Percentiles rank a stretch among this genome's conserved stretches.
These are phyloP conservation scores for Antechinus stuartii DNA, from an alignment of 2,113 vertebrate genomes.

Conservation along the genomic window DNA sequence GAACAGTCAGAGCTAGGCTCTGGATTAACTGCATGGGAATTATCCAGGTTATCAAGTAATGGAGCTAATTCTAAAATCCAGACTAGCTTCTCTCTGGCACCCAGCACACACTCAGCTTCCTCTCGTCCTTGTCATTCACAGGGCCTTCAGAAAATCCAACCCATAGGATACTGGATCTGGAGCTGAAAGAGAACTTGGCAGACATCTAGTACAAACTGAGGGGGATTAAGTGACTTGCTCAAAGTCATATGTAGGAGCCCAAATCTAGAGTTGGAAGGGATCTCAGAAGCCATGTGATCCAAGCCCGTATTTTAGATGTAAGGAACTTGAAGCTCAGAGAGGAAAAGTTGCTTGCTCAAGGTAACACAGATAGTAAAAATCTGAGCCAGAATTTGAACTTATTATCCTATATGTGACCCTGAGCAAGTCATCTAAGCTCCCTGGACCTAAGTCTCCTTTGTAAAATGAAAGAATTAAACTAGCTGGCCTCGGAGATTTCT, in stretches of 20 bases:
- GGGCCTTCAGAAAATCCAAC: background rate
- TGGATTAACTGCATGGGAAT: slow-evolving; percentile 46
- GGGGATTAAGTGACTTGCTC: background rate
- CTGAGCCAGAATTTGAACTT: background rate
- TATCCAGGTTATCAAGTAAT: background rate
- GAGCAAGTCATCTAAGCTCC: slow-evolving; percentile 22
- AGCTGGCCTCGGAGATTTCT: background rate
- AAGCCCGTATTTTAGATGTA: background rate
- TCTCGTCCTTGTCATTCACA: background rate
- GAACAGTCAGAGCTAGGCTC: background rate
- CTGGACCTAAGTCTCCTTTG: slow-evolving; percentile 38
- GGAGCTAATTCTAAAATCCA: slow-evolving; percentile 20
- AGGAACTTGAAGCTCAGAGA: background rate
- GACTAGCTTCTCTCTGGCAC: background rate
- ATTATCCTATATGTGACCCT: background rate
- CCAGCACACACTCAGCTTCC: background rate
- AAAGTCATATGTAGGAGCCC: background rate
- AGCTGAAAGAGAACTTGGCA: slow-evolving; percentile 13
- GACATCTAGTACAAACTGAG: slow-evolving; percentile 7
- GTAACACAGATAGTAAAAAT: no score
- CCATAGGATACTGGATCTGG: background rate
- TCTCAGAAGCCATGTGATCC: background rate
- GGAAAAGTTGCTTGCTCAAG: no score
- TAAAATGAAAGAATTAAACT: slow-evolving; percentile 5
- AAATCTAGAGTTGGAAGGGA: background rate